Percentiles rank a stretch among this genome's conserved stretches.
These are phyloP conservation scores for Zophobas morio DNA, from an alignment of 1,140 invertebrate species.

Conservation along the genomic window DNA sequence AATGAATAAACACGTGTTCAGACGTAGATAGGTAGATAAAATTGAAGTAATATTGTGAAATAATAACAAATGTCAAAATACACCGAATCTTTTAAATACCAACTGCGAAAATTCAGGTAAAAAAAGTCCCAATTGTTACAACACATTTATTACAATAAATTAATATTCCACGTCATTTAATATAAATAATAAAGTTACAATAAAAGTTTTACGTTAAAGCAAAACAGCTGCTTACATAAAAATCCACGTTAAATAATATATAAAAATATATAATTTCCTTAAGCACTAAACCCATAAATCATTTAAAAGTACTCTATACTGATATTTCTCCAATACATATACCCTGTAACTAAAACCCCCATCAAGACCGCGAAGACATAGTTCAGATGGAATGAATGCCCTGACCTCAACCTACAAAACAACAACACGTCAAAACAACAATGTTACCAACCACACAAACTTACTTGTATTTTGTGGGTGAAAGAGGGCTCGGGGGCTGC, in stretches of 20 bases:
- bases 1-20: neutral
- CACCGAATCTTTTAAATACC: no score
- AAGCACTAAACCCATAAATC: neutral
- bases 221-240: neutral
- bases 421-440: slow-evolving; percentile 1
- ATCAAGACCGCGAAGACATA: slow-evolving; percentile 65
- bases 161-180: neutral
- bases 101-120: neutral
- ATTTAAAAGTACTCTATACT: slow-evolving; percentile 5
- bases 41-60: slow-evolving; percentile 2
- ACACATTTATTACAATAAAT: neutral
- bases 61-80: neutral
- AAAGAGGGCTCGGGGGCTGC: slow-evolving; percentile 69
- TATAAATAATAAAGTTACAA: neutral
- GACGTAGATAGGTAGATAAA: no score
- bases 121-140: neutral
- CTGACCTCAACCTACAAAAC: slow-evolving; percentile 62
- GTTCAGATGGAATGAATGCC: slow-evolving; percentile 65
- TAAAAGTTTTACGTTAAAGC: neutral
- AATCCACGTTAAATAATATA: neutral
- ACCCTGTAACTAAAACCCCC: slow-evolving; percentile 60
- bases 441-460: slow-evolving; percentile 2
- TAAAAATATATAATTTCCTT: neutral
- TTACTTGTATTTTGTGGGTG: slow-evolving; percentile 65
- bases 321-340: slow-evolving; percentile 60